Conservation (phyloP, 2,113 vertebrate genomes). For the Phylloscopus trochiloides region DNA sequence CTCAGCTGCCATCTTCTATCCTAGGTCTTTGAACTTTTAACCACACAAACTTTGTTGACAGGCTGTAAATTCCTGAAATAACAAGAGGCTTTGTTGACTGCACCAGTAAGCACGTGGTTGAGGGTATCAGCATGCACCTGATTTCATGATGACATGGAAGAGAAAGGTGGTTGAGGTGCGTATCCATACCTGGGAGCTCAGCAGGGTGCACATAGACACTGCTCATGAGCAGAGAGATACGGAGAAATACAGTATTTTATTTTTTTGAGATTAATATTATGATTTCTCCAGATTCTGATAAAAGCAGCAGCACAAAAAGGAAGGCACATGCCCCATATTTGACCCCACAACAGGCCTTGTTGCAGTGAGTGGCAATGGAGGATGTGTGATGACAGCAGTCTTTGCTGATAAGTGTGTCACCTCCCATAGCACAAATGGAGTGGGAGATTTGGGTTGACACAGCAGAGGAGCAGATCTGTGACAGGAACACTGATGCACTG, state of each 20-base stretch:
- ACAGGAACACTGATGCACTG: neutral
- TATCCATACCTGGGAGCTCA: neutral
- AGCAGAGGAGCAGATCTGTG: neutral
- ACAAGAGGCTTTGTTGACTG: neutral
- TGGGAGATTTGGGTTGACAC: neutral
- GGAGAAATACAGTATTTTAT: neutral
- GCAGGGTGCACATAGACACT: fast-evolving
- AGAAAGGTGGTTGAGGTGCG: neutral
- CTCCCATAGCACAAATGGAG: neutral
- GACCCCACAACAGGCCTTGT: neutral
- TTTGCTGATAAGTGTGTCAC: neutral
- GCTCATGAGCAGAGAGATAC: fast-evolving
- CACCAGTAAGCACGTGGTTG: neutral
- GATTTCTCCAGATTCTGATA: neutral
- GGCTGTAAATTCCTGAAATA: conserved; percentile 4
- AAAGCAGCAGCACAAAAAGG: neutral
- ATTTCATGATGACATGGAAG: neutral
- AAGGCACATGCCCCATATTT: fast-evolving
- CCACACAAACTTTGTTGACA: neutral
- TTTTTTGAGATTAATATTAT: neutral
- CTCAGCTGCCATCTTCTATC: neutral
- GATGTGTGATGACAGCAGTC: neutral
- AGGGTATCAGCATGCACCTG: neutral
- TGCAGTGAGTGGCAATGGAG: neutral
- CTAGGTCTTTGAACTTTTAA: neutral